Evolutionary conservation across 2,113 vertebrate genomes (phyloP).

Genomic region (Perognathus longimembris): DNA sequence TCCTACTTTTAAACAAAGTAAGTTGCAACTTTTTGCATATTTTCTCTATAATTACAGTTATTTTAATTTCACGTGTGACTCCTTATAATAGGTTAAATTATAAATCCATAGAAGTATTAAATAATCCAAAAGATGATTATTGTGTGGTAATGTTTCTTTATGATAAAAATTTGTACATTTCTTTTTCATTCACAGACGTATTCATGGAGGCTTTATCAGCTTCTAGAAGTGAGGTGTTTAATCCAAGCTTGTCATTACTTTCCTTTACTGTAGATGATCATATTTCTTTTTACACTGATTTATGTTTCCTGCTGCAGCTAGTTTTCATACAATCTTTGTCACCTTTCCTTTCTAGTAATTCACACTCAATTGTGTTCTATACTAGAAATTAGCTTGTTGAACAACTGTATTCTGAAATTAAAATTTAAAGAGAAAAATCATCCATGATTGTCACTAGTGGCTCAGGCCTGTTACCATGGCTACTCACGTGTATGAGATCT

Average conservation of each 20-base stretch:
- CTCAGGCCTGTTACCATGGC: no score
- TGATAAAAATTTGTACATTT: neutral
- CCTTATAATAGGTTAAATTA: neutral
- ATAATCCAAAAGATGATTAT: neutral
- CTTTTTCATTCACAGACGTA: neutral
- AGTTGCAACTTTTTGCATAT: neutral
- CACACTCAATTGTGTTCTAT: neutral
- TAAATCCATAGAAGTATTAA: constrained; percentile 6
- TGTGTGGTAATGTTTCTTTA: neutral
- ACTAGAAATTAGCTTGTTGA: neutral
- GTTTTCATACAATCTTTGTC: neutral
- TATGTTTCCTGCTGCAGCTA: neutral
- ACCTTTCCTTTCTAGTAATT: neutral
- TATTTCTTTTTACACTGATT: neutral
- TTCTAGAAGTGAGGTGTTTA: neutral
- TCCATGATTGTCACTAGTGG: no score
- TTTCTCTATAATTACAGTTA: neutral
- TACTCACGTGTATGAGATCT: no score
- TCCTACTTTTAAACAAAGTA: neutral
- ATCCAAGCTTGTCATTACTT: neutral
- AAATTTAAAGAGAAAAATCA: no score
- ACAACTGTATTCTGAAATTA: neutral
- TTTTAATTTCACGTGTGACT: neutral
- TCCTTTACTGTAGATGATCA: neutral
- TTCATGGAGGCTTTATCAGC: neutral